Evolutionary conservation across 2,113 vertebrate species (phyloP).

Genomic region (Seriola aureovittata): DNA sequence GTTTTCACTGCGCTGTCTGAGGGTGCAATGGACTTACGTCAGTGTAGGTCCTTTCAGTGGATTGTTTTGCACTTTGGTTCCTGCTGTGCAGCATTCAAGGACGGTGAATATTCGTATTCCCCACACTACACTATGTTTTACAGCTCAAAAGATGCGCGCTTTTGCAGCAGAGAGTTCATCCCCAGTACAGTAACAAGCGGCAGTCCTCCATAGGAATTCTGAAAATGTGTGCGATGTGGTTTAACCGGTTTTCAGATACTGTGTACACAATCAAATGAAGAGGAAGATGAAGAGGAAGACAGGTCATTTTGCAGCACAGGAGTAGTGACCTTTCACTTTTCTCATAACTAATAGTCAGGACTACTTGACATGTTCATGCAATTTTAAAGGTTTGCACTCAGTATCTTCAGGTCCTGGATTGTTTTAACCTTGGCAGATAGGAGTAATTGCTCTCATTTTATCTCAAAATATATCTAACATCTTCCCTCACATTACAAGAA

Average conservation of each 20-base stretch:
- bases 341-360: constrained; percentile 19
- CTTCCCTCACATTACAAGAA: constrained; percentile 21
- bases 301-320: constrained; percentile 13
- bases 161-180: constrained; percentile 29
- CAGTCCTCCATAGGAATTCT: constrained; percentile 19
- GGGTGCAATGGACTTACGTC: constrained; percentile 57
- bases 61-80: constrained; percentile 37
- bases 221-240: background rate
- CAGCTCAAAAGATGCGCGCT: constrained; percentile 44
- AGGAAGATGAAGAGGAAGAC: background rate
- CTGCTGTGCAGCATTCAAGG: constrained; percentile 46
- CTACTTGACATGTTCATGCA: constrained; percentile 33
- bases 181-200: constrained; percentile 27
- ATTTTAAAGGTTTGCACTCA: constrained; percentile 11
- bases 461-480: constrained; percentile 25
- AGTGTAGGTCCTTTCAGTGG: constrained; percentile 8
- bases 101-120: constrained; percentile 6
- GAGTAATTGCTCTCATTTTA: constrained; percentile 13
- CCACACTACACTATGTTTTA: constrained; percentile 24
- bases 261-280: constrained; percentile 17
- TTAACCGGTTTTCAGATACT: constrained; percentile 8
- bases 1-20: constrained; percentile 44
- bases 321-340: constrained; percentile 11
- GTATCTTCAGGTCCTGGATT: constrained; percentile 8
- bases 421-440: constrained; percentile 33